phyloP scores from a whole-genome alignment of 2,888 invertebrate species.

The Amphipoea lucens region DNA sequence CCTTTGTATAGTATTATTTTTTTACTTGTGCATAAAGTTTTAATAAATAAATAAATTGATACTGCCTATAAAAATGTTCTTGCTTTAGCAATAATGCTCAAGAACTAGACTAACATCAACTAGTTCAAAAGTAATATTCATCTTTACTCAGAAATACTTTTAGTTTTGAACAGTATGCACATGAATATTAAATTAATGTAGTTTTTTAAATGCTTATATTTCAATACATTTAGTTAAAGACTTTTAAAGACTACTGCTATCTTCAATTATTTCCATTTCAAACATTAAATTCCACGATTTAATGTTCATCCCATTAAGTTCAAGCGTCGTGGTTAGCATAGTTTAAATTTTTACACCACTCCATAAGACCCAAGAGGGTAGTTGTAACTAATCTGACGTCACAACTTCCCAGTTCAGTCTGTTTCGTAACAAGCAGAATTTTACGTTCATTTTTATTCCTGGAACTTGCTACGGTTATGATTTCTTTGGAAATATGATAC shows the following conservation, averaged over 20 bases:
- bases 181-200: neutral
- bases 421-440: conserved; percentile 56
- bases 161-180: neutral
- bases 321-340: conserved; percentile 51
- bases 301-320: conserved; percentile 53
- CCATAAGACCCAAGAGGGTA: conserved; percentile 56
- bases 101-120: neutral
- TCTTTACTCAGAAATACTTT: neutral
- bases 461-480: conserved; percentile 59
- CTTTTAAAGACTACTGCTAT: neutral
- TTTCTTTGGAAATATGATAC: conserved; percentile 51
- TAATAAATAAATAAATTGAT: too few relatives aligned
- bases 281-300: conserved; percentile 36
- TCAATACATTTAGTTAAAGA: neutral
- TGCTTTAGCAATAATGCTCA: neutral
- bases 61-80: neutral
- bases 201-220: neutral
- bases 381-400: conserved; percentile 60
- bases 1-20: too few relatives aligned
- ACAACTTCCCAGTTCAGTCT: conserved; percentile 49
- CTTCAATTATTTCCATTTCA: conserved; percentile 3
- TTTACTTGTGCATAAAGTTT: too few relatives aligned
- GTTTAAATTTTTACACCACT: conserved; percentile 56
- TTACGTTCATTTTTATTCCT: conserved; percentile 61
- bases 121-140: neutral